phyloP scores from a whole-genome alignment of 2,888 invertebrate species.

The Orthosia incerta region DNA sequence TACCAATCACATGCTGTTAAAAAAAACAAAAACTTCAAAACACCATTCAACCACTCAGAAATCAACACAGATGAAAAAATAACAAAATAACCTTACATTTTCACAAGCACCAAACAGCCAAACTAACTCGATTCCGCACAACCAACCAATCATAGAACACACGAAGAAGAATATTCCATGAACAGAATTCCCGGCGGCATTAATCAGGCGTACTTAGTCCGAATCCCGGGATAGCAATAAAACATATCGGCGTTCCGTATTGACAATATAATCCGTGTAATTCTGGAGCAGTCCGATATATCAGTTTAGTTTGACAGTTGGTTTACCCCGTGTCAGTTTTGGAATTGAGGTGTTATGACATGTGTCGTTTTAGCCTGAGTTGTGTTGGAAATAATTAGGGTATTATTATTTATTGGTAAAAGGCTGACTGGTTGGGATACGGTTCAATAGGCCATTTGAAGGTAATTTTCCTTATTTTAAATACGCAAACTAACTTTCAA shows the following conservation, averaged over 20 bases:
- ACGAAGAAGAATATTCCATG: slow-evolving; percentile 30
- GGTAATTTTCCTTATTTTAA: no score
- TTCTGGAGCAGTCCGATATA: slow-evolving; percentile 62
- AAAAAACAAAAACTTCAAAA: not conserved
- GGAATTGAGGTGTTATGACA: slow-evolving; percentile 28
- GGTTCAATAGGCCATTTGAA: no score
- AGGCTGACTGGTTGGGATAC: no score
- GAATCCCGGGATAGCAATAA: slow-evolving; percentile 56
- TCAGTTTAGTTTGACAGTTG: slow-evolving; percentile 66
- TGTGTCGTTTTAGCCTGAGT: slow-evolving; percentile 15
- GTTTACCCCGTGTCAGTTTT: slow-evolving; percentile 46
- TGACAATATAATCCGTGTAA: slow-evolving; percentile 64
- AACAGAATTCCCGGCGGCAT: slow-evolving; percentile 43
- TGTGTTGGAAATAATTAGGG: slow-evolving; percentile 23
- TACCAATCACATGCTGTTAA: no score
- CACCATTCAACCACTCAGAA: not conserved
- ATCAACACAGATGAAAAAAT: slow-evolving; percentile 13
- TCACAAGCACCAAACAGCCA: no score
- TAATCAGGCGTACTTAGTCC: slow-evolving; percentile 61
- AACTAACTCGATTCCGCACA: slow-evolving; percentile 20
- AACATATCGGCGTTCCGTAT: slow-evolving; percentile 62
- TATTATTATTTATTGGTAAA: not conserved
- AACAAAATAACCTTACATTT: not conserved
- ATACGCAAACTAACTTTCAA: no score
- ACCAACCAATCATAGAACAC: not conserved